Conservation (phyloP, 2,888 invertebrate species). For the Siphonodentalium dalli region DNA sequence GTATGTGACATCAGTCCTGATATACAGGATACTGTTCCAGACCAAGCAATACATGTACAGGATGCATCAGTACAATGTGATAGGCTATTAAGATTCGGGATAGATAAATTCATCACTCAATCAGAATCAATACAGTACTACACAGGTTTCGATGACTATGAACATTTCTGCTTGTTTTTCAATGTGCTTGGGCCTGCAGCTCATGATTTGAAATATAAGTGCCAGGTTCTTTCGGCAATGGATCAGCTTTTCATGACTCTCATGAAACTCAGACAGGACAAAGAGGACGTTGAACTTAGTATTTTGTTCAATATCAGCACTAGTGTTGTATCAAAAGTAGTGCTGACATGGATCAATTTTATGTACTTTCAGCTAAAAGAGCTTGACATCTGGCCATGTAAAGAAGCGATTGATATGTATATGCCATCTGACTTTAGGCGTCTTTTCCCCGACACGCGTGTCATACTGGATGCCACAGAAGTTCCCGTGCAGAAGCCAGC, state of each 20-base stretch:
- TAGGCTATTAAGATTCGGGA: not conserved
- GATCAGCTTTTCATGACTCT: conserved; percentile 30
- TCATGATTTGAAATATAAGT: conserved; percentile 11
- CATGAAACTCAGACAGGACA: conserved; percentile 29
- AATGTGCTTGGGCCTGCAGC: conserved; percentile 14
- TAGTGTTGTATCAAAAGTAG: conserved; percentile 19
- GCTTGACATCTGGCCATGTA: conserved; percentile 31
- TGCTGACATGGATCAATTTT: conserved; percentile 32
- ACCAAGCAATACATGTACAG: no score
- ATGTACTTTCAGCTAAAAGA: conserved; percentile 29
- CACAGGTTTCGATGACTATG: conserved; percentile 25
- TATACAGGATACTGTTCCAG: no score
- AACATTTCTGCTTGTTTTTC: conserved; percentile 23
- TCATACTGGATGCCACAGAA: conserved; percentile 36
- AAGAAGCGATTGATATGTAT: conserved; percentile 13
- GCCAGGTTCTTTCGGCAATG: conserved; percentile 1
- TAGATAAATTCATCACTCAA: conserved; percentile 2
- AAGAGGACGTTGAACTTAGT: conserved; percentile 27
- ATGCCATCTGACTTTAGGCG: conserved; percentile 29
- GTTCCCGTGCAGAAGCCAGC: conserved; percentile 31
- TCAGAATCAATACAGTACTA: conserved; percentile 18
- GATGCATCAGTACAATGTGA: not conserved
- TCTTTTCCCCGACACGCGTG: conserved; percentile 30
- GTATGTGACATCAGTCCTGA: no score
- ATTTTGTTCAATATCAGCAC: conserved; percentile 22